These are phyloP conservation scores for Monopterus albus DNA, from an alignment of 2,113 vertebrate genomes.

Conservation along the genomic window DNA sequence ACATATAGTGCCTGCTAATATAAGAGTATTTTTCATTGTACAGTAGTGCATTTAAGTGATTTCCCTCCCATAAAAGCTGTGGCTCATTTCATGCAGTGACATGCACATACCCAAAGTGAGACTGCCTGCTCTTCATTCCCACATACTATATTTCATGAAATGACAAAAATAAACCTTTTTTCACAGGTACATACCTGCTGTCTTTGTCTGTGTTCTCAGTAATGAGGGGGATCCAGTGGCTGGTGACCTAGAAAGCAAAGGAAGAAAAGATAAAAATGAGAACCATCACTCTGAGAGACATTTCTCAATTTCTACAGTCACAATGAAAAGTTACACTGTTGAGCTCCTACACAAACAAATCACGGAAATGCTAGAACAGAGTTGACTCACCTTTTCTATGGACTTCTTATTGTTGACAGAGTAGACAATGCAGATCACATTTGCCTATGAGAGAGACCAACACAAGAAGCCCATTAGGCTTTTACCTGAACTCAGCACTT, in stretches of 20 bases:
- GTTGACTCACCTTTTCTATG: conserved; percentile 92
- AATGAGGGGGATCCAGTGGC: conserved; percentile 98
- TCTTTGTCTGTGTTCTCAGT: conserved; percentile 98
- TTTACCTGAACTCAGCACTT: conserved; percentile 6
- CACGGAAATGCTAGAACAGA: conserved; percentile 17
- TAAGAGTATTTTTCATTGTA: not conserved
- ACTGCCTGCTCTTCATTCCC: not conserved
- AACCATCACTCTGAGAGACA: not conserved
- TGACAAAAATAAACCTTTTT: not conserved
- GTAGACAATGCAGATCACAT: conserved; percentile 99
- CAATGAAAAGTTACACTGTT: not conserved
- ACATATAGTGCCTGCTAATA: not conserved
- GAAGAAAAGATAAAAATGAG: not conserved
- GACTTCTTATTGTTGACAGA: conserved; percentile 98
- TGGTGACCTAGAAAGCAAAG: conserved; percentile 86
- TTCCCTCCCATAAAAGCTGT: not conserved
- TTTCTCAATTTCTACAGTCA: too few species aligned
- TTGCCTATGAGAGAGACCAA: conserved; percentile 85
- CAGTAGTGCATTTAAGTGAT: too few species aligned
- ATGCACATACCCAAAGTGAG: too few species aligned
- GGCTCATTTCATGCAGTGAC: too few species aligned
- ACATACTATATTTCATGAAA: conserved; percentile 4
- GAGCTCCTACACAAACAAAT: conserved; percentile 14
- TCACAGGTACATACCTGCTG: conserved; percentile 86
- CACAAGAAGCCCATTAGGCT: conserved; percentile 37